phyloP scores from a whole-genome alignment of 2,888 invertebrate genomes.

The Trissolcus japonicus region DNA sequence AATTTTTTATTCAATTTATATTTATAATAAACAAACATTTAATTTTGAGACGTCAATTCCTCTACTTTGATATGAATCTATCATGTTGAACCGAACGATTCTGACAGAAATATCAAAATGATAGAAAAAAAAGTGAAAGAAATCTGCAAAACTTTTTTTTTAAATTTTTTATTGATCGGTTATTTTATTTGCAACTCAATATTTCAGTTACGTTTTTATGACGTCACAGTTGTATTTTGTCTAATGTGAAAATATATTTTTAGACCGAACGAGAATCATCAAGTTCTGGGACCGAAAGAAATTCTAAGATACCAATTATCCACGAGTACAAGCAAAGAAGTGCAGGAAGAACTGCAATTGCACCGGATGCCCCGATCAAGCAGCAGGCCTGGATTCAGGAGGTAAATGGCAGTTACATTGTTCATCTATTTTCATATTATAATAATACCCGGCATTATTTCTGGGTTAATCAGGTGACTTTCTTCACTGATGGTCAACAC shows the following conservation, averaged over 20 bases:
- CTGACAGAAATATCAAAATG: too few species aligned
- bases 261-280: constrained; percentile 89
- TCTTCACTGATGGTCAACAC: too few species aligned
- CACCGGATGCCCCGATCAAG: constrained; percentile 86
- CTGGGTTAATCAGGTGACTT: neutral
- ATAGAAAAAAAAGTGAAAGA: too few species aligned
- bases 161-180: too few species aligned
- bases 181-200: too few species aligned
- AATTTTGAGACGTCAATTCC: too few species aligned
- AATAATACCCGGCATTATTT: constrained; percentile 1
- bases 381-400: constrained; percentile 83
- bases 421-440: constrained; percentile 34
- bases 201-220: too few species aligned
- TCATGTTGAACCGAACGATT: too few species aligned
- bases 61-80: too few species aligned
- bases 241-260: constrained; percentile 57
- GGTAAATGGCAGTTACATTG: constrained; percentile 63
- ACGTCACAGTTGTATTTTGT: too few species aligned
- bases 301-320: constrained; percentile 86
- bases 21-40: too few species aligned
- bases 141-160: too few species aligned
- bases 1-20: constrained; percentile 24
- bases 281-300: constrained; percentile 85
- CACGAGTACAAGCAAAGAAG: constrained; percentile 83
- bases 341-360: constrained; percentile 79